Conservation (phyloP, 2,888 invertebrate species). For the Luperina testacea region DNA sequence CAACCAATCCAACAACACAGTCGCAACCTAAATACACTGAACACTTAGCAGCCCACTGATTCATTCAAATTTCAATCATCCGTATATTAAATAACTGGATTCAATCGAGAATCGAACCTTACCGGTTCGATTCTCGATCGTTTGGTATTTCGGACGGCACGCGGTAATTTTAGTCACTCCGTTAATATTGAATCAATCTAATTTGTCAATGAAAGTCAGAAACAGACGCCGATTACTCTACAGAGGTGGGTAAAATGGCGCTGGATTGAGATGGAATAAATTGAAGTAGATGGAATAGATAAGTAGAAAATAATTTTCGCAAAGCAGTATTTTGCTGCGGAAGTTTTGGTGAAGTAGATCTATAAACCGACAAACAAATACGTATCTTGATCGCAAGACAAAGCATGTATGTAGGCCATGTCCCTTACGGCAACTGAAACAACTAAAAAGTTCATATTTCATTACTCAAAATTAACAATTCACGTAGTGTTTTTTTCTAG, state of each 20-base stretch:
- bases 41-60: background rate
- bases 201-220: conserved; percentile 84
- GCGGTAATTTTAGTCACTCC: conserved; percentile 67
- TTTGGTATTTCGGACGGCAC: conserved; percentile 35
- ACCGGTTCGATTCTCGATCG: too few relatives aligned
- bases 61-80: conserved; percentile 67
- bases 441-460: background rate
- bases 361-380: background rate
- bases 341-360: background rate
- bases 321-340: background rate
- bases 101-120: conserved; percentile 31
- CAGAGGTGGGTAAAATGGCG: conserved; percentile 72
- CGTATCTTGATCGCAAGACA: background rate
- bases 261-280: conserved; percentile 46
- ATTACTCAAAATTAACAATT: background rate
- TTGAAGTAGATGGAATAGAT: conserved; percentile 15
- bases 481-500: background rate
- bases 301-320: background rate
- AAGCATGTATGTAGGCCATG: too few relatives aligned
- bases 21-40: conserved; percentile 9
- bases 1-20: background rate
- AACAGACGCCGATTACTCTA: conserved; percentile 72
- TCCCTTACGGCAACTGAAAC: too few relatives aligned
- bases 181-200: conserved; percentile 83
- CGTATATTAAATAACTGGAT: conserved; percentile 55